Percentiles rank a stretch among this genome's conserved stretches.
Evolutionary conservation across 2,888 invertebrate genomes (phyloP).

Genomic region (Ornithoptera alexandrae): DNA sequence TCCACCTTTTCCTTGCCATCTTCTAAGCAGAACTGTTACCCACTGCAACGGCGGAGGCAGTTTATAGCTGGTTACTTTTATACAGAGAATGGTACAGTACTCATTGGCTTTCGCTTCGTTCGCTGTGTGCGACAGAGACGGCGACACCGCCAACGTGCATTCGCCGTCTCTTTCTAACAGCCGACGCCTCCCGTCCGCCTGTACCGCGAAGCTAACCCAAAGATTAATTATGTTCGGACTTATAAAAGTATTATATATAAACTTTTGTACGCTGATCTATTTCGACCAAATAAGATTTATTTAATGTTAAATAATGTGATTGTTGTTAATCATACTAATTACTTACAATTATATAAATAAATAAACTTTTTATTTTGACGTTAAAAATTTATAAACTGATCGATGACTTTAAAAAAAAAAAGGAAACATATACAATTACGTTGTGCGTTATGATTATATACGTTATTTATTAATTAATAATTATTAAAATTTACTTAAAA

Average conservation of each 20-base stretch:
- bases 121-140: neutral
- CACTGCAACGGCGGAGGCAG: neutral
- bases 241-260: neutral
- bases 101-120: neutral
- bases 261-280: neutral
- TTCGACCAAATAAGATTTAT: neutral
- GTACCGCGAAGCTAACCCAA: neutral
- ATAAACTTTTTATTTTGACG: neutral
- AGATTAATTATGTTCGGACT: neutral
- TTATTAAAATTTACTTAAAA: neutral
- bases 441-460: no score
- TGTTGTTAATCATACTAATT: neutral
- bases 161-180: neutral
- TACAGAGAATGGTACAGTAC: neutral
- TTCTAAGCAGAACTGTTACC: no score
- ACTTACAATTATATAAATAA: neutral
- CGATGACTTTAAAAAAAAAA: no score
- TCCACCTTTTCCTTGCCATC: no score
- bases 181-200: neutral
- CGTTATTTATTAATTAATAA: neutral
- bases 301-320: neutral
- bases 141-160: neutral
- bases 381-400: neutral
- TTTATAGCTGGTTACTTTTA: no score
- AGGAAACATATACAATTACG: no score